Percentiles rank a stretch among this genome's conserved stretches.
Evolutionary conservation across 1,140 invertebrate species (phyloP).

Genomic region (Drosophila tani): DNA sequence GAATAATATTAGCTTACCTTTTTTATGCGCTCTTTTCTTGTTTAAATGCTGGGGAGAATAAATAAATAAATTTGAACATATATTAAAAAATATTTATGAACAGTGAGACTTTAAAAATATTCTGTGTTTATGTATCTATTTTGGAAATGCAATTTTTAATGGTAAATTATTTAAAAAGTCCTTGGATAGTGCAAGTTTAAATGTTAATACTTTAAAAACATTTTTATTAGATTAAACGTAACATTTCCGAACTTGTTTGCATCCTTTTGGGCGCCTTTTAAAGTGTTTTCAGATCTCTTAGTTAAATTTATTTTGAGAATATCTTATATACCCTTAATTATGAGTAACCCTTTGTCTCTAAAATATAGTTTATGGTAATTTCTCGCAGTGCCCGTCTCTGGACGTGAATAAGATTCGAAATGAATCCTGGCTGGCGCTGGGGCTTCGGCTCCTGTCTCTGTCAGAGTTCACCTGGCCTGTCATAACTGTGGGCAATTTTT

Average conservation of each 20-base stretch:
- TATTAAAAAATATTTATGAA: no score
- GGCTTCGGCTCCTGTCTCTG: slow-evolving; percentile 29
- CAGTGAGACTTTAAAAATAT: no score
- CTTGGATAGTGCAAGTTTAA: no score
- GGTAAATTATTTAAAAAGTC: background rate
- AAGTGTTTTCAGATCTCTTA: background rate
- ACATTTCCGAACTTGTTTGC: background rate
- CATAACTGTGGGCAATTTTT: slow-evolving; percentile 80
- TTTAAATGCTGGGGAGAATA: background rate
- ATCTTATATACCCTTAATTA: no score
- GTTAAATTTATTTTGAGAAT: no score
- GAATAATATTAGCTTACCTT: background rate
- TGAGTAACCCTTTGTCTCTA: background rate
- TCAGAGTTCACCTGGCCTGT: slow-evolving; percentile 45
- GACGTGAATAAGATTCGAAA: slow-evolving; percentile 32
- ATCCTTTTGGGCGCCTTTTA: background rate
- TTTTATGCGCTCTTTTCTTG: rapidly evolving
- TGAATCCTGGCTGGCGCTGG: slow-evolving; percentile 31
- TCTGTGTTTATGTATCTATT: no score
- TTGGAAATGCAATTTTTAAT: no score
- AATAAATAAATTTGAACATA: background rate
- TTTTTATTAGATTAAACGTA: background rate
- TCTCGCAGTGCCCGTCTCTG: slow-evolving; percentile 23
- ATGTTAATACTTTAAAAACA: background rate
- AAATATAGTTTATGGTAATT: background rate